Conservation (phyloP, 1,140 invertebrate genomes). For the Saxidomus purpurata region DNA sequence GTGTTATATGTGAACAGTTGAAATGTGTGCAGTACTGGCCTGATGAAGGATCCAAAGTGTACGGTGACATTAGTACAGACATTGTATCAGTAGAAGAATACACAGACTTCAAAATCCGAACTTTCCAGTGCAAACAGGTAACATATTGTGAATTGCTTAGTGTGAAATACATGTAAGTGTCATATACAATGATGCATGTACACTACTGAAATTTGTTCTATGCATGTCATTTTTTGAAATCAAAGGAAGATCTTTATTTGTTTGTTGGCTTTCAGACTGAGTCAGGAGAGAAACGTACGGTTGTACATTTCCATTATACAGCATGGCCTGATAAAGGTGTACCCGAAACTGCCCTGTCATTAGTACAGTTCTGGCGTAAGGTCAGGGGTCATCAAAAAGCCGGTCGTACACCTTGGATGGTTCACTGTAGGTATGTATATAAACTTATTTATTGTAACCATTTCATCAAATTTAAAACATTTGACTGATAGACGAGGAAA, state of each 20-base stretch:
- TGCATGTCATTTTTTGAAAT: not conserved
- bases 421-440: slow-evolving; percentile 57
- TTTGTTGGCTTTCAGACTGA: not conserved
- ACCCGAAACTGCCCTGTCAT: slow-evolving; percentile 19
- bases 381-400: not conserved
- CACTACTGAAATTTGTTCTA: not conserved
- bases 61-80: not conserved
- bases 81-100: not conserved
- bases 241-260: not conserved
- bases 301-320: slow-evolving; percentile 37
- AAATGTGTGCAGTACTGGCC: slow-evolving; percentile 41
- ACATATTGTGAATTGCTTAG: too few relatives aligned
- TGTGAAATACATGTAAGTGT: too few relatives aligned
- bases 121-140: slow-evolving; percentile 14
- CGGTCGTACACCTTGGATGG: slow-evolving; percentile 3
- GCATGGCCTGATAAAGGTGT: slow-evolving; percentile 50
- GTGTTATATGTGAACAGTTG: too few relatives aligned
- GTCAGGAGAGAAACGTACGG: not conserved
- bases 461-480: too few relatives aligned
- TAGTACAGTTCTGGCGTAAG: slow-evolving; percentile 52
- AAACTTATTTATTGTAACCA: too few relatives aligned
- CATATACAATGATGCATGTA: not conserved
- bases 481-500: too few relatives aligned
- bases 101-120: slow-evolving; percentile 16
- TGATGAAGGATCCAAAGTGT: not conserved